Percentiles rank a stretch among this genome's conserved stretches.
Evolutionary conservation across 2,113 vertebrate species (phyloP).

Genomic region (Odocoileus virginianus): DNA sequence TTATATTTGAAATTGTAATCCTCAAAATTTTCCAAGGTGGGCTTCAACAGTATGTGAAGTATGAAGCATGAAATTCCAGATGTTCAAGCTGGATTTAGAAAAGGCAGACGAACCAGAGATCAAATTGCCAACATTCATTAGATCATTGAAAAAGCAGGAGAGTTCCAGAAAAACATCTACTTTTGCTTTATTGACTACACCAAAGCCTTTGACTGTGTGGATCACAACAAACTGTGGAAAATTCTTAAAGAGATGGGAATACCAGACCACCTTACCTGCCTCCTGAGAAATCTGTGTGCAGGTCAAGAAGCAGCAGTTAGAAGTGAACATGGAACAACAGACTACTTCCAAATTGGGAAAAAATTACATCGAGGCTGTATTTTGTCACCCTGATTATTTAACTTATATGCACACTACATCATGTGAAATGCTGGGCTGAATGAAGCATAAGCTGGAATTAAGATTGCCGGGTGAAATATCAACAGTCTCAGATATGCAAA

Average conservation of each 20-base stretch:
- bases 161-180: neutral
- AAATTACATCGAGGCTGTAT: neutral
- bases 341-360: neutral
- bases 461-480: neutral
- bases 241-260: neutral
- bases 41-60: neutral
- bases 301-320: neutral
- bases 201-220: neutral
- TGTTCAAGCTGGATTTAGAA: neutral
- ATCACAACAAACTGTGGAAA: neutral
- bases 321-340: neutral
- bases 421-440: neutral
- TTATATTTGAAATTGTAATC: neutral
- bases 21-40: neutral
- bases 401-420: neutral
- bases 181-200: neutral
- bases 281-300: neutral
- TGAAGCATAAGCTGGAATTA: neutral
- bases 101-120: no score
- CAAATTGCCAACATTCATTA: neutral
- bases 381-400: neutral
- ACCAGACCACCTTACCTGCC: neutral
- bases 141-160: neutral
- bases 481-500: neutral
- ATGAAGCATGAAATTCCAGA: neutral